phyloP scores from a whole-genome alignment of 2,888 invertebrate species.

The Tolmerus cingulatus region DNA sequence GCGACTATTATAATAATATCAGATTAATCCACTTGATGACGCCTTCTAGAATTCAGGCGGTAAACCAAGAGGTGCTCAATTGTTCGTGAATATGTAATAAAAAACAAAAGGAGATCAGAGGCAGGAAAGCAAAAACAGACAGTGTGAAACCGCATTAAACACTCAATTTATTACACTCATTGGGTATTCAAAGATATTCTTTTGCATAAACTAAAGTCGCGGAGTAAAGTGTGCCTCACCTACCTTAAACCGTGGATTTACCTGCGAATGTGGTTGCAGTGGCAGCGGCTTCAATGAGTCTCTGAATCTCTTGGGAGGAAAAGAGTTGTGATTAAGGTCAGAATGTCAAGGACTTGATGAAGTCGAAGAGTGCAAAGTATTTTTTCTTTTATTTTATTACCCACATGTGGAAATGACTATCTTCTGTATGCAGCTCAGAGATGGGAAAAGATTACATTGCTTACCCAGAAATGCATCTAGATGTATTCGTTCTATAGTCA shows the following conservation, averaged over 20 bases:
- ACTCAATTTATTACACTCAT: constrained; percentile 24
- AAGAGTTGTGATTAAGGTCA: constrained; percentile 38
- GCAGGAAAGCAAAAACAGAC: neutral
- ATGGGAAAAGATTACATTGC: neutral
- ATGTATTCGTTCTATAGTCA: neutral
- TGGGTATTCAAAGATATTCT: constrained; percentile 34
- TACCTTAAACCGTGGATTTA: neutral
- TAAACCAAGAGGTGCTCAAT: neutral
- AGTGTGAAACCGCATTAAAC: neutral
- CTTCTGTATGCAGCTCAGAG: neutral
- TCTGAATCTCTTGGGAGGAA: neutral
- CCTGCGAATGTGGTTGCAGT: neutral
- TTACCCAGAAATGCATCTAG: neutral
- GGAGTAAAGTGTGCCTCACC: neutral
- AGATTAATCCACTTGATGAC: neutral
- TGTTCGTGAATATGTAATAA: neutral
- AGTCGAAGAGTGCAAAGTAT: neutral
- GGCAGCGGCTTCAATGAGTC: neutral
- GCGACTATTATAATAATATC: neutral
- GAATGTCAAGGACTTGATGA: constrained; percentile 37
- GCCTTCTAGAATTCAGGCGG: neutral
- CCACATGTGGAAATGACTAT: neutral
- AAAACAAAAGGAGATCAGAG: neutral
- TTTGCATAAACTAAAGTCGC: constrained; percentile 26
- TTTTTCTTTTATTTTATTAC: constrained; percentile 1